These are phyloP conservation scores for Pomatostomus ruficeps DNA, from an alignment of 2,113 vertebrate genomes.

Conservation along the genomic window DNA sequence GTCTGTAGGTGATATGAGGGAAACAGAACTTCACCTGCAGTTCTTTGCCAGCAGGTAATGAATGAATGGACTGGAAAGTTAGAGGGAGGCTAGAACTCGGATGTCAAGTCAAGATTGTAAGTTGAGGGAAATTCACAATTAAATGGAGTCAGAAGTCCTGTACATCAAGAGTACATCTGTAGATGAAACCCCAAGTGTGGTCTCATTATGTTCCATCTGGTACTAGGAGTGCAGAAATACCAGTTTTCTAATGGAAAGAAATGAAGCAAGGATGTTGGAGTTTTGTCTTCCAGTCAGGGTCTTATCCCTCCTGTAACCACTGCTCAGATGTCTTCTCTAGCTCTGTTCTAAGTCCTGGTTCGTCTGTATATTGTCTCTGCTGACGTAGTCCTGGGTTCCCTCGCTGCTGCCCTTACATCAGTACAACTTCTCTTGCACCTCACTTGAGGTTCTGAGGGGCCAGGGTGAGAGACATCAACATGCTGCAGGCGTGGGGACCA, in stretches of 20 bases:
- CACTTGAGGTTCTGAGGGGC: neutral
- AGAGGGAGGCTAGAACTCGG: neutral
- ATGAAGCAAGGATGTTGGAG: neutral
- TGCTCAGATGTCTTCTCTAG: neutral
- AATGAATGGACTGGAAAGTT: neutral
- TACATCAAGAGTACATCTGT: neutral
- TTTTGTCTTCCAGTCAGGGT: neutral
- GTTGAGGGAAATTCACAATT: neutral
- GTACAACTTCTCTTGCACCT: neutral
- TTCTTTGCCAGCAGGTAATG: neutral
- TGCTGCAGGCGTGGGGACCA: neutral
- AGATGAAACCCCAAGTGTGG: neutral
- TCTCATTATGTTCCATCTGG: neutral
- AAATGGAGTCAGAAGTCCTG: neutral
- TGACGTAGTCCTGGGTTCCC: neutral
- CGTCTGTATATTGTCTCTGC: neutral
- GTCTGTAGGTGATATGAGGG: neutral
- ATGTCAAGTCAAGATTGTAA: constrained; percentile 3
- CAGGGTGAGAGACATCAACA: neutral
- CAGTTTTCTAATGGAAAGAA: neutral
- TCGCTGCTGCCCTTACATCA: neutral
- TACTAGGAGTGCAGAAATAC: neutral
- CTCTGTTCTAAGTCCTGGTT: neutral
- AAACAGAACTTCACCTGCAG: neutral
- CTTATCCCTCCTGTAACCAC: neutral